Evolutionary conservation across 2,888 invertebrate species (phyloP), one percentile per base, ranked within the genome.

Genomic region (Athrips mouffetella): DNA sequence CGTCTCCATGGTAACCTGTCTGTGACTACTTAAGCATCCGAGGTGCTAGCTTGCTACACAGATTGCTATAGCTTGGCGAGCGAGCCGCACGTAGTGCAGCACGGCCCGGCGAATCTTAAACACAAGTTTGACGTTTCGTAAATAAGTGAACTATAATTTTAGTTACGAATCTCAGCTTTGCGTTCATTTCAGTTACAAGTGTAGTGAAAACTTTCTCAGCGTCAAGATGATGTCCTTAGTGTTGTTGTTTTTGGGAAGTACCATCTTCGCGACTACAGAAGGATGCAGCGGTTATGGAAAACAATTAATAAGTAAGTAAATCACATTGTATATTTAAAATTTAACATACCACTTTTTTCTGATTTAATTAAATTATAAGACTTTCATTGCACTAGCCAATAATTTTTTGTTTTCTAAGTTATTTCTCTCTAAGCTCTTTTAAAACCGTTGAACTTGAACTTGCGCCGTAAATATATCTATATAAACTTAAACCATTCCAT

Each of bases 141-240:
- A 87, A 87, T 77, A 76, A 85, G 86, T 85, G 82, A 65, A 56
- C 49, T 53, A 20, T 54, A 60, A 62, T 77, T 80, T 84, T 86
- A 82, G 87, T 87, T 87, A 83, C 88, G 88, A 87, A 84, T 86
- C 85, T 77, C 86, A 81, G 73, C 75, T 77, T 76, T 71, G 80
- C 78, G 84, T 63, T 64, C 65, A 70, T 73, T 79, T 76, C 71
- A 77, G 80, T 80, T 72, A 54, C 70, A 72, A 85, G 87, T 87
- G 87, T 84, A 72, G 85, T 81, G 77, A 73, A 76, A 47, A 45
- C 40, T 47, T 50, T 47, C 1, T 62, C 62, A 53, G 57, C 52
- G 54, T 65, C 69, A 82, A 76, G 55, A 87, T 87, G 87, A 80
- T 81, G 70, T 65, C 83, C 83, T 83, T 87, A 88, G 87, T 88